Conservation (phyloP, 1,140 invertebrate species). For the Uloborus diversus region DNA sequence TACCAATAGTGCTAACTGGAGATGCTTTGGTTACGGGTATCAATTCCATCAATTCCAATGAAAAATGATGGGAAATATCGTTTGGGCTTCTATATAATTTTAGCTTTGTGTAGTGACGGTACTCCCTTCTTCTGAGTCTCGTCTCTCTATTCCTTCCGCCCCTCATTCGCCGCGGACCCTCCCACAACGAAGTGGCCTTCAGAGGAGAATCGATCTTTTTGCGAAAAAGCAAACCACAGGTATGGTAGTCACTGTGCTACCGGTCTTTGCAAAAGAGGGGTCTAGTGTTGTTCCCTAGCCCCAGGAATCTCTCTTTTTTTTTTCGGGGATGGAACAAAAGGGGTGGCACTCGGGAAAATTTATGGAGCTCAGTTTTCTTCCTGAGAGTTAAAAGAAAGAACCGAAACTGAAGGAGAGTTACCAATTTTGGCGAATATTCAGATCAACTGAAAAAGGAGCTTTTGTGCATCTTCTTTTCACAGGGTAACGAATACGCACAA, state of each 20-base stretch:
- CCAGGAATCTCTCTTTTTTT: neutral
- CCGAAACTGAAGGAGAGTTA: neutral
- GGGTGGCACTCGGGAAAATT: slow-evolving; percentile 28
- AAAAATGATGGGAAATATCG: too few species aligned
- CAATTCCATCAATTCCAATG: too few species aligned
- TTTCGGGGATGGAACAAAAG: neutral
- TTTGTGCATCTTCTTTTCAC: too few species aligned
- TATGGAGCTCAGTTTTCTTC: slow-evolving; percentile 4
- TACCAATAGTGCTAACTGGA: too few species aligned
- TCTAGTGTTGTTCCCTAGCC: slow-evolving; percentile 1
- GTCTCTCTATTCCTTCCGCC: too few species aligned
- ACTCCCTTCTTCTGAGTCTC: too few species aligned
- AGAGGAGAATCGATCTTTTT: neutral
- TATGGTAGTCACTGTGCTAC: neutral
- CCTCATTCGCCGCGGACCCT: slow-evolving; percentile 10
- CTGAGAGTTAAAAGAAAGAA: neutral
- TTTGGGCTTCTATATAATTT: too few species aligned
- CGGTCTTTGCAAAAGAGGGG: slow-evolving; percentile 35
- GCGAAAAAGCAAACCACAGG: slow-evolving; percentile 36
- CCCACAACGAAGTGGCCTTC: neutral
- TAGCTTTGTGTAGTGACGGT: too few species aligned
- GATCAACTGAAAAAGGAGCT: too few species aligned
- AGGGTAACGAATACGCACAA: too few species aligned
- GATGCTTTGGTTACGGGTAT: too few species aligned
- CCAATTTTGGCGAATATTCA: neutral